Evolutionary conservation across 2,113 vertebrate species (phyloP).

Genomic region (Sinocyclocheilus anshuiensis): DNA sequence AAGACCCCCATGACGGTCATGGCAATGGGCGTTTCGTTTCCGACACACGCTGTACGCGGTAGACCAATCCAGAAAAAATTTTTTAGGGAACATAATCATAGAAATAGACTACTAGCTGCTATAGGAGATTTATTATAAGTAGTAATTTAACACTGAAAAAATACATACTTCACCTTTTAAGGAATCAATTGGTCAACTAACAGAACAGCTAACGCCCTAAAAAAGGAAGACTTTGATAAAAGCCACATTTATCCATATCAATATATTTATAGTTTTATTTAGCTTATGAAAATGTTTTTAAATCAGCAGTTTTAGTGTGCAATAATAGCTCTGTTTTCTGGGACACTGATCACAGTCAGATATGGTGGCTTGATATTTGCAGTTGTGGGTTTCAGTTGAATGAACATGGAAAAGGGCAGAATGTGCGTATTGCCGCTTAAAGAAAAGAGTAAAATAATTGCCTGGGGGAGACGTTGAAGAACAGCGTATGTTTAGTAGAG

Average conservation of each 20-base stretch:
- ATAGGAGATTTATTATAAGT: not conserved
- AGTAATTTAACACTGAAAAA: not conserved
- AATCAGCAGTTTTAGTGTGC: not conserved
- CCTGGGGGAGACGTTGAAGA: slow-evolving; percentile 13
- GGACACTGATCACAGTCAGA: slow-evolving; percentile 8
- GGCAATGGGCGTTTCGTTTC: too few relatives aligned
- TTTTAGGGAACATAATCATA: not conserved
- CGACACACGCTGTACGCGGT: too few relatives aligned
- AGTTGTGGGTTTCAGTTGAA: slow-evolving; percentile 28
- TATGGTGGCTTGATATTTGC: slow-evolving; percentile 33
- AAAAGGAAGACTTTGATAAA: not conserved
- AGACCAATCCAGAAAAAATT: not conserved
- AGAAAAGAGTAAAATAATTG: slow-evolving; percentile 10
- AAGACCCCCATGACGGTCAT: too few relatives aligned
- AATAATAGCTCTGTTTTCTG: not conserved
- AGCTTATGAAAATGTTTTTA: not conserved
- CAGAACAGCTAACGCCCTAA: not conserved
- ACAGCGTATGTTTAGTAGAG: not conserved
- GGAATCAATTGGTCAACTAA: not conserved
- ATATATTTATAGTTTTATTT: not conserved
- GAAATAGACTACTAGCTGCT: not conserved
- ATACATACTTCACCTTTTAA: not conserved
- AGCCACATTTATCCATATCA: not conserved
- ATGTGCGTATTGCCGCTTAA: not conserved
- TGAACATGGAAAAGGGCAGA: slow-evolving; percentile 25